phyloP scores from a whole-genome alignment of 2,888 invertebrate species.

The Ischnura elegans region DNA sequence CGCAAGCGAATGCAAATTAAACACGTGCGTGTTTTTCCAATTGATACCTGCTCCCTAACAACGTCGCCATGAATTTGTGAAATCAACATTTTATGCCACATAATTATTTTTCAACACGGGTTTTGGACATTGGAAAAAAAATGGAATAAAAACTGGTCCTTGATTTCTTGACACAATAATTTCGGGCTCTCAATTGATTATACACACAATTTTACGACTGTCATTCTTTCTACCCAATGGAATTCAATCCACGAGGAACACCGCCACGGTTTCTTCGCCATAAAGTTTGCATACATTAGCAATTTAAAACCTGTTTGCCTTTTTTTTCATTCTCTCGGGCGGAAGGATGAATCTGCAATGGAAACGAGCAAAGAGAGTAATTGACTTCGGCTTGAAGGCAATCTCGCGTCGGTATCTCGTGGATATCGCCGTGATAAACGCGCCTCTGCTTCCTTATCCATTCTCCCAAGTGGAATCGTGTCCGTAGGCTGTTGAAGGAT shows the following conservation, averaged over 20 bases:
- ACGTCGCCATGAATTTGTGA: neutral
- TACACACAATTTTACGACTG: neutral
- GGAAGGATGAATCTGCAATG: neutral
- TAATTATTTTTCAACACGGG: neutral
- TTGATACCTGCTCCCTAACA: neutral
- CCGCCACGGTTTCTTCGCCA: neutral
- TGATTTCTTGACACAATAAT: neutral
- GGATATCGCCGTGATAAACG: neutral
- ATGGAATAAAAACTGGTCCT: neutral
- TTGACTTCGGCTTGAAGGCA: neutral
- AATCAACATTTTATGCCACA: neutral
- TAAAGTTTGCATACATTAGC: slow-evolving; percentile 10
- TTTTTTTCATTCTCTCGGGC: neutral
- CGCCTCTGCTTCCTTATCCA: neutral
- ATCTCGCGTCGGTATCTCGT: neutral
- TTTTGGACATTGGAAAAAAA: neutral
- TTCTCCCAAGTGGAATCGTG: neutral
- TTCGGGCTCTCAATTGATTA: neutral
- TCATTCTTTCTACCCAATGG: neutral
- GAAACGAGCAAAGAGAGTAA: slow-evolving; percentile 2
- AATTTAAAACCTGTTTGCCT: neutral
- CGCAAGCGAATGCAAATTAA: neutral
- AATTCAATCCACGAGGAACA: neutral
- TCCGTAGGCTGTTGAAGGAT: neutral
- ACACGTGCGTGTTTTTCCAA: neutral